Percentiles rank a stretch among this genome's conserved stretches.
These are phyloP conservation scores for Heterotilapia buettikoferi DNA, from an alignment of 2,113 vertebrate species.

Conservation along the genomic window DNA sequence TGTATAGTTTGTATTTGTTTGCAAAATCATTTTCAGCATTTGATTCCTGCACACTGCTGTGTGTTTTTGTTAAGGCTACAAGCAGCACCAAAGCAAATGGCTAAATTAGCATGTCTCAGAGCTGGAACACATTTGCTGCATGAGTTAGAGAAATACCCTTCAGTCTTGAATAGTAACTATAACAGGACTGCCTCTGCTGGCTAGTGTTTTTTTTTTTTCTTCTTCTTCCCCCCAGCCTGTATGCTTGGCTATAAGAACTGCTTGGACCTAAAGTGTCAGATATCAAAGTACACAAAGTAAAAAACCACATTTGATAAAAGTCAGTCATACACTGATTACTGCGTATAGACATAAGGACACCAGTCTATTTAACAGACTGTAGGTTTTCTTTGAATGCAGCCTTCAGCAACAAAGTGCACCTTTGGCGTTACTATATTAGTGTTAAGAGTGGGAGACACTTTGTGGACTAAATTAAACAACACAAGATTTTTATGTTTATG, in stretches of 20 bases:
- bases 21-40: background rate
- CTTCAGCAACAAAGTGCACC: background rate
- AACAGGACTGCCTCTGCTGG: background rate
- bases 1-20: background rate
- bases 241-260: background rate
- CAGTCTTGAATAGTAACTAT: background rate
- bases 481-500: background rate
- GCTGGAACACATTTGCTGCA: conserved; percentile 18
- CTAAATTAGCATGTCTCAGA: background rate
- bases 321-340: background rate
- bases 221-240: background rate
- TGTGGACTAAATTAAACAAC: background rate
- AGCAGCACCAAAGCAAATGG: conserved; percentile 11
- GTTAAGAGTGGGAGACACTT: background rate
- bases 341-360: background rate
- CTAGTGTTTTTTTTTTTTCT: background rate
- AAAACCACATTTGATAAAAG: background rate
- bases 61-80: background rate
- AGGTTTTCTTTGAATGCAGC: background rate
- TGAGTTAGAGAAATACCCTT: background rate
- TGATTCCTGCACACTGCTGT: background rate
- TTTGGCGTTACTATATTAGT: background rate
- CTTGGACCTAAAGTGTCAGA: background rate
- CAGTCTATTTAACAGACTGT: background rate
- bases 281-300: background rate